Conservation (phyloP, 2,113 vertebrate species). For the Telmatochromis bifrenatus region DNA sequence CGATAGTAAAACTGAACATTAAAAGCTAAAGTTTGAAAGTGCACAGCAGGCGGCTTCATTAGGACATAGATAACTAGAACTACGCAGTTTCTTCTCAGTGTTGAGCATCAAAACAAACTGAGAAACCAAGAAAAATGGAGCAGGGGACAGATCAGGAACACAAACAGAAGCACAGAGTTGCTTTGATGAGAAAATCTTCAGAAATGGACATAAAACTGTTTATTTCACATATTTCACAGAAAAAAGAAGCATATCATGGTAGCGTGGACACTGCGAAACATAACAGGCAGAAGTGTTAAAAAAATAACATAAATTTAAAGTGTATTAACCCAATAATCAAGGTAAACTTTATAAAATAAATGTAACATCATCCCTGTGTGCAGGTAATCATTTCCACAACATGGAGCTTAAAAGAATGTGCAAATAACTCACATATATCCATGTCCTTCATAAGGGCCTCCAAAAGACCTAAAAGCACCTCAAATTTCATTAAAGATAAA, state of each 20-base stretch:
- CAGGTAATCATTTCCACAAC: not conserved
- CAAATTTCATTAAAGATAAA: not conserved
- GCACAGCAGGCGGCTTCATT: not conserved
- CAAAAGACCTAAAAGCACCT: not conserved
- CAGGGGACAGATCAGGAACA: not conserved
- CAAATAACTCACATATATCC: not conserved
- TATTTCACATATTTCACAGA: not conserved
- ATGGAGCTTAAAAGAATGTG: not conserved
- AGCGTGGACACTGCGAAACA: not conserved
- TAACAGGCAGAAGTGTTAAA: not conserved
- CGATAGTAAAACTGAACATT: not conserved
- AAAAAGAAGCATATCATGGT: not conserved
- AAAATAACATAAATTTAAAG: not conserved
- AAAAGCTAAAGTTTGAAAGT: not conserved
- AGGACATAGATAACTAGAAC: not conserved
- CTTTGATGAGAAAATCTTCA: not conserved
- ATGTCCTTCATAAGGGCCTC: not conserved
- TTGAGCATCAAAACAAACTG: not conserved
- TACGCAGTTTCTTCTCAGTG: not conserved
- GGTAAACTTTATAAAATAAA: not conserved
- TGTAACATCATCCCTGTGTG: not conserved
- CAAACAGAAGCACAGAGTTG: not conserved
- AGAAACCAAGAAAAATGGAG: not conserved
- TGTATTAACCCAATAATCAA: not conserved
- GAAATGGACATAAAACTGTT: not conserved